These are phyloP conservation scores for Laticauda colubrina DNA, from an alignment of 2,113 vertebrate genomes.

Conservation along the genomic window DNA sequence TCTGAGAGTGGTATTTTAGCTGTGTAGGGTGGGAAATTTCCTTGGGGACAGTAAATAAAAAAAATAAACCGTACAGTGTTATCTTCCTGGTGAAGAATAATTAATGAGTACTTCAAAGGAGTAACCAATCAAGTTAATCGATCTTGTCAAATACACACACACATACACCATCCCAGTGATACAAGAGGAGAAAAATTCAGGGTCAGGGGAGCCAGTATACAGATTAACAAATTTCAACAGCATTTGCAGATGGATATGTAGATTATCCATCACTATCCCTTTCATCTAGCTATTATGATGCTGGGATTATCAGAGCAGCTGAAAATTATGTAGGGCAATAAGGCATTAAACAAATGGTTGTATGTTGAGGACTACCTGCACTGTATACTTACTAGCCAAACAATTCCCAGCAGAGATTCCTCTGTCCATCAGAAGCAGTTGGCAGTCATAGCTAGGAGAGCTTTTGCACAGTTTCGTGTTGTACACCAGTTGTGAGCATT, in stretches of 20 bases:
- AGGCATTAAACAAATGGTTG: not conserved
- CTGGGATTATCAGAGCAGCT: not conserved
- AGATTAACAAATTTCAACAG: slow-evolving; percentile 48
- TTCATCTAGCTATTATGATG: slow-evolving; percentile 35
- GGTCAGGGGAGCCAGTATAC: slow-evolving; percentile 52
- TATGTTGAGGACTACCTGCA: not conserved
- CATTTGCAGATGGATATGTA: slow-evolving; percentile 61
- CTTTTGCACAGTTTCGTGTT: not conserved
- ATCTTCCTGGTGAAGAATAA: slow-evolving; percentile 26
- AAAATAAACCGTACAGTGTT: slow-evolving; percentile 29
- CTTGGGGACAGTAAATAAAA: slow-evolving; percentile 30
- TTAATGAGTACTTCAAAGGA: slow-evolving; percentile 35
- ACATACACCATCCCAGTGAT: not conserved
- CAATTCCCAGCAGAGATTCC: not conserved
- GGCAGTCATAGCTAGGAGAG: not conserved
- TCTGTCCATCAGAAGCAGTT: not conserved
- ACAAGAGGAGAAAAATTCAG: slow-evolving; percentile 25
- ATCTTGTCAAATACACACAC: slow-evolving; percentile 37
- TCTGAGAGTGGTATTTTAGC: slow-evolving; percentile 39
- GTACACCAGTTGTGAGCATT: not conserved
- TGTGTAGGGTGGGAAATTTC: slow-evolving; percentile 37
- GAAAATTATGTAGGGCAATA: not conserved
- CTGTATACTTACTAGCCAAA: not conserved
- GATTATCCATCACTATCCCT: slow-evolving; percentile 61
- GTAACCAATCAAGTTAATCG: slow-evolving; percentile 41